phyloP scores from a whole-genome alignment of 2,113 vertebrate species.

The Agelaius phoeniceus region DNA sequence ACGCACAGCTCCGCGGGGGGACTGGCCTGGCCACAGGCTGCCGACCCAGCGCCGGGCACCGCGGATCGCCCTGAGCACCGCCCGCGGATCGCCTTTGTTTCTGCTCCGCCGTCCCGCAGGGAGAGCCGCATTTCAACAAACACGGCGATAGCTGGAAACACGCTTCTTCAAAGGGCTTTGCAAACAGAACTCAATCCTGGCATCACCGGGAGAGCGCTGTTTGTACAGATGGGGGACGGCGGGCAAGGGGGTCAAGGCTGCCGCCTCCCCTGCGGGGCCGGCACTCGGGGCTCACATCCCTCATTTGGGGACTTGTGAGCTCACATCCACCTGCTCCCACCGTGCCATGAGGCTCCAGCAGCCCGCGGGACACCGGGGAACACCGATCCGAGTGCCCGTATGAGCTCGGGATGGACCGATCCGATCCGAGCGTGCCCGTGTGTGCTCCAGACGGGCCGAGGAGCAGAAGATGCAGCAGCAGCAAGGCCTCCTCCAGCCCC shows the following conservation, averaged over 20 bases:
- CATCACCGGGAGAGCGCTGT: constrained; percentile 28
- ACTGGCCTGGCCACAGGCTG: background rate
- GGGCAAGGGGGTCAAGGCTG: background rate
- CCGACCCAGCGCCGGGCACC: background rate
- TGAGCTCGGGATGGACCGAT: too few relatives aligned
- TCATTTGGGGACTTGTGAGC: rapidly evolving
- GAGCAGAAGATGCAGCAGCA: rapidly evolving
- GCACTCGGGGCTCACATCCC: background rate
- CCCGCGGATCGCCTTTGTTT: background rate
- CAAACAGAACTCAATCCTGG: constrained; percentile 17
- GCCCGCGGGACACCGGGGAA: background rate
- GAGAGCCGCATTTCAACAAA: constrained; percentile 48
- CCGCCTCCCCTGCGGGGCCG: background rate
- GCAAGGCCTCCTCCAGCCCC: background rate
- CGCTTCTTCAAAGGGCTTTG: constrained; percentile 36
- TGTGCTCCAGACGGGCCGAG: background rate
- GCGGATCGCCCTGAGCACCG: background rate
- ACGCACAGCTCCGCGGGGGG: background rate
- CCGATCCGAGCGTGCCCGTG: rapidly evolving
- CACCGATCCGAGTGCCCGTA: rapidly evolving
- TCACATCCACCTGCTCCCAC: background rate
- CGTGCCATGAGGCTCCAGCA: rapidly evolving
- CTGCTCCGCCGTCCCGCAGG: background rate
- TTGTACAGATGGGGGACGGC: constrained; percentile 50
- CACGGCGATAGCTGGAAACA: background rate